These are phyloP conservation scores for Amorpha juglandis DNA, from an alignment of 2,888 invertebrate species.

Conservation along the genomic window DNA sequence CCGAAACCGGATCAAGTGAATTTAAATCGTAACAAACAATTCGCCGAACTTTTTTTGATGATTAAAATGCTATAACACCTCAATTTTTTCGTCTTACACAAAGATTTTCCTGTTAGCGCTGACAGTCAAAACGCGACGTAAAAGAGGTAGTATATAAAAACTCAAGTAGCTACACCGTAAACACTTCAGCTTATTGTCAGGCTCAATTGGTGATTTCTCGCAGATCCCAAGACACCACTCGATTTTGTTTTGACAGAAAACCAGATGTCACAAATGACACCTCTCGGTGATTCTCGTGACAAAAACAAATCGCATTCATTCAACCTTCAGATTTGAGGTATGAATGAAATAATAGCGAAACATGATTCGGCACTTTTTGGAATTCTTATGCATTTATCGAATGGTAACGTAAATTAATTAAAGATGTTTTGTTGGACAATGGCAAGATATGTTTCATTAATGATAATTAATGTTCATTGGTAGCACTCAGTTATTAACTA, in stretches of 20 bases:
- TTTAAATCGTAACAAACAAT: conserved; percentile 2
- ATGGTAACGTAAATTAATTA: conserved; percentile 9
- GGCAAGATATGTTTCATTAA: background rate
- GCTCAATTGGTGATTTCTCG: conserved; percentile 59
- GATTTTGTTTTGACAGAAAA: conserved; percentile 81
- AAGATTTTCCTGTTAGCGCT: conserved; percentile 24
- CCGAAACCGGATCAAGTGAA: conserved; percentile 6
- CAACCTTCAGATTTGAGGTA: conserved; percentile 58
- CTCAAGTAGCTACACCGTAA: conserved; percentile 39
- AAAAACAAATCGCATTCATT: conserved; percentile 53
- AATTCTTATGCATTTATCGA: conserved; percentile 28
- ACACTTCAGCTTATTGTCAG: conserved; percentile 49
- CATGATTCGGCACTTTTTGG: conserved; percentile 60
- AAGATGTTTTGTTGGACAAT: background rate
- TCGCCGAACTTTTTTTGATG: background rate
- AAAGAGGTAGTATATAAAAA: conserved; percentile 16
- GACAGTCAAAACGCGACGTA: conserved; percentile 33
- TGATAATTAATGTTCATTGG: background rate
- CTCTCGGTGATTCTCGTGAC: conserved; percentile 48
- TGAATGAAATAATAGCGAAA: conserved; percentile 57
- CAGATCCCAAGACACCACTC: conserved; percentile 77
- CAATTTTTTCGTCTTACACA: conserved; percentile 8
- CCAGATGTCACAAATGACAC: conserved; percentile 58
- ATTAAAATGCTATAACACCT: conserved; percentile 3
- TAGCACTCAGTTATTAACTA: background rate